These are phyloP conservation scores for Theonella swinhoei DNA, from an alignment of 37 sponge, comb jelly and placozoan genomes.

Conservation along the genomic window DNA sequence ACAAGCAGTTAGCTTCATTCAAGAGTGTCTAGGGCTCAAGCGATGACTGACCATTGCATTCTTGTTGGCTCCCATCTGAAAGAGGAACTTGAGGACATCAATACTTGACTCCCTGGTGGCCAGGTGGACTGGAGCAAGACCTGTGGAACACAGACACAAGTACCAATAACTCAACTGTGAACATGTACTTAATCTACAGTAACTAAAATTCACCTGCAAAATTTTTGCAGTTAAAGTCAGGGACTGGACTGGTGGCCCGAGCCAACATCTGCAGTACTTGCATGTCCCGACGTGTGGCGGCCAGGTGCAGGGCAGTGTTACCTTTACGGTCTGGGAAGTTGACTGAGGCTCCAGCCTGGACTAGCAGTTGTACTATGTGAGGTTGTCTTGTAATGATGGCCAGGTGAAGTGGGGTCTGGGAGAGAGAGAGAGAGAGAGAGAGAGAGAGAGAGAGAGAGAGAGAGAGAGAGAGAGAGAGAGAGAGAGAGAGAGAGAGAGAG, in stretches of 20 bases:
- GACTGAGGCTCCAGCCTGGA: conserved; percentile 72
- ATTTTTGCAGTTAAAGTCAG: conserved; percentile 78
- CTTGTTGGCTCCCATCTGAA: conserved; percentile 78
- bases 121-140: conserved; percentile 71
- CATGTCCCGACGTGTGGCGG: conserved; percentile 64
- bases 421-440: not conserved
- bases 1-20: not conserved
- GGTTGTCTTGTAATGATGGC: conserved; percentile 88
- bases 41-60: conserved; percentile 66
- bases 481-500: conserved; percentile 36
- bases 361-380: conserved; percentile 60
- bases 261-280: conserved; percentile 53
- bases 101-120: conserved; percentile 74
- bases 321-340: conserved; percentile 85
- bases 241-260: conserved; percentile 63
- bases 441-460: not conserved
- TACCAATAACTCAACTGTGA: not conserved
- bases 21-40: too few relatives aligned
- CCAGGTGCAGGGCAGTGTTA: conserved; percentile 75
- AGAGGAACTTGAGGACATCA: conserved; percentile 78
- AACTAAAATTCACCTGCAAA: conserved; percentile 50
- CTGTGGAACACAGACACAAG: conserved; percentile 26
- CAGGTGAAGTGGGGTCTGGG: conserved; percentile 84
- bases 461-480: conserved; percentile 26
- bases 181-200: too few relatives aligned